Evolutionary conservation across 2,797 vertebrate genomes (phyloP), one percentile per base, ranked within the genome.

Genomic region (Echiichthys vipera): DNA sequence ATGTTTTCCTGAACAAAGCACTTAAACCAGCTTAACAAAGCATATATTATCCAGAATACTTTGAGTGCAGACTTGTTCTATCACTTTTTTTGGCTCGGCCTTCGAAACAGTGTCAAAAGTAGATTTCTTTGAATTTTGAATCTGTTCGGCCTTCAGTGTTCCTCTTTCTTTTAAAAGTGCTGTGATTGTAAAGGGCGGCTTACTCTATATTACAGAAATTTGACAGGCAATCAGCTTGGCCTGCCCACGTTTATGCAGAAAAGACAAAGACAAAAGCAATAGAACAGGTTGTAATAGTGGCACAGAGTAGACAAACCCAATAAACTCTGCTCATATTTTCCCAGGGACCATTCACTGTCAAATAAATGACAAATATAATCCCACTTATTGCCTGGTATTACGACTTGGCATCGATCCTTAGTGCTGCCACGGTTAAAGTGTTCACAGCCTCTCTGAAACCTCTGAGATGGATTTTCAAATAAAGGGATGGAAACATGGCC

Each of bases 291-390:
- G 65, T 47, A 50, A 51, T 45, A 65, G 69, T 88, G 90, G 86
- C 90, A 84, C 72, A 43, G 25, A 7, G 22, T 12, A 49, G 70
- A 82, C 61, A 84, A 83, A 80, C 71, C 76, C 83, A 84, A 87
- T 91, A 87, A 87, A 85, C 63, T 65, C 29, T 24, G 73, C 75
- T 76, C 71, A 77, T 77, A 87, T 88, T 87, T 89, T 90, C 70
- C 69, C 62, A 76, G 80, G 77, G 79, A 78, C 74, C 77, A 71
- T 84, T 91, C 57, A 25, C 79, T 89, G 84, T 88, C 87, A 90
- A 89, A 88, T 85, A 79, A 88, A 90, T 17, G 53, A 77, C 80
- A 81, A 83, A 84, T 88, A 84, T 77, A 90, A 87, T 86, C 65
- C 63, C 65, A 83, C 67, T 85, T 86, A 85, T 83, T 81, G 62